phyloP scores from a whole-genome alignment of 2,113 vertebrate species.

The Dasyprocta punctata region DNA sequence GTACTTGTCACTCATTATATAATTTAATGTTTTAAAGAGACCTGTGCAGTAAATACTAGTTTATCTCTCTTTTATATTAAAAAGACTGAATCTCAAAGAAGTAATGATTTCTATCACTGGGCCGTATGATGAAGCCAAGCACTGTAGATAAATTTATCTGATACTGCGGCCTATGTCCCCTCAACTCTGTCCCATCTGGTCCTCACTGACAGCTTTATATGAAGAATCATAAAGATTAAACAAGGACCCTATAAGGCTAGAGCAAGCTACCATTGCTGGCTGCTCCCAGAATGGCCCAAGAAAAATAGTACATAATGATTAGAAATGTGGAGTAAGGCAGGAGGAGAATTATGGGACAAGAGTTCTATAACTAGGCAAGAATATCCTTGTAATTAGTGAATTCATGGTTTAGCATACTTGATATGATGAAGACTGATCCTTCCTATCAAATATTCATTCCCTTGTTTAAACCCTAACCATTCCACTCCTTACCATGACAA shows the following conservation, averaged over 20 bases:
- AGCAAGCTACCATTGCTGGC: neutral
- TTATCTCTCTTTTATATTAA: neutral
- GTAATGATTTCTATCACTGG: neutral
- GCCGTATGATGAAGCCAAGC: neutral
- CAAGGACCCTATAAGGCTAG: neutral
- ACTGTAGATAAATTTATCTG: neutral
- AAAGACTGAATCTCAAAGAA: slow-evolving; percentile 6
- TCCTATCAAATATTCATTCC: neutral
- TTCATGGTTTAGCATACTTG: neutral
- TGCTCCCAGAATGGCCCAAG: neutral
- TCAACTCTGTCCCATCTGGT: neutral
- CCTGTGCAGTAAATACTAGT: neutral
- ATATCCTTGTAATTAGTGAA: neutral
- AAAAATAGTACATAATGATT: neutral
- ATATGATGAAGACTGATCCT: neutral
- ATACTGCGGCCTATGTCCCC: neutral
- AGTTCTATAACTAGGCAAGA: neutral
- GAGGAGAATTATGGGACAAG: neutral
- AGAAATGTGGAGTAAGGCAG: neutral
- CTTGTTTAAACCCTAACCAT: neutral
- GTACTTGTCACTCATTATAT: neutral
- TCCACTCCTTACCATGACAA: neutral
- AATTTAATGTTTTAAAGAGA: neutral
- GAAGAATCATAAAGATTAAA: neutral
- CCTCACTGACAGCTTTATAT: neutral